Percentiles rank a stretch among this genome's conserved stretches.
Evolutionary conservation across 35 echinoderm and acorn worm species (phyloP).

Genomic region (Lytechinus pictus): DNA sequence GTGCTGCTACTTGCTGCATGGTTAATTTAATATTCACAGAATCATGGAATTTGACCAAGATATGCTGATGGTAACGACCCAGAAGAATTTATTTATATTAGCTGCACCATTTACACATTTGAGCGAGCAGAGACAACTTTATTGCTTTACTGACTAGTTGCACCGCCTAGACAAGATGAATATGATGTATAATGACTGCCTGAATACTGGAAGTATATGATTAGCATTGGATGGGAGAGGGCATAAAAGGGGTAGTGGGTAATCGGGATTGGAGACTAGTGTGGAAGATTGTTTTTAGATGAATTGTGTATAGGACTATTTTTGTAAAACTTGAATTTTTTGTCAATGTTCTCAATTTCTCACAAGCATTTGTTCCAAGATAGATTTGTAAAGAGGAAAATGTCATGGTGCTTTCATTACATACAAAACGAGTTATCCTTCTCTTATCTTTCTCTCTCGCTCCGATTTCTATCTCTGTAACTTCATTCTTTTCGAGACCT

Average conservation of each 20-base stretch:
- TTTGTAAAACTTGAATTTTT: constrained; percentile 28
- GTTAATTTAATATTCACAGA: neutral
- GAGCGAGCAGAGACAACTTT: neutral
- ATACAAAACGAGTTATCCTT: neutral
- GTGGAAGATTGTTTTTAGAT: constrained; percentile 16
- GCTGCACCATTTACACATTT: neutral
- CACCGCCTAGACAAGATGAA: neutral
- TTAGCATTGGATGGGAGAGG: neutral
- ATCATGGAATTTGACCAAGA: neutral
- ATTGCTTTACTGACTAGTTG: neutral
- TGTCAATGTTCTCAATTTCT: neutral
- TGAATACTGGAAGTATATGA: neutral
- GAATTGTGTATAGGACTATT: constrained; percentile 45
- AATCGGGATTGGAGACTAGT: neutral
- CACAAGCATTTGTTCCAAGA: constrained; percentile 35
- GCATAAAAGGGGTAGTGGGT: neutral
- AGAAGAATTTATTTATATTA: neutral
- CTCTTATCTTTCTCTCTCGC: neutral
- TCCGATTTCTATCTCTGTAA: neutral
- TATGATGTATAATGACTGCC: neutral
- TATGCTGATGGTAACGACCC: neutral
- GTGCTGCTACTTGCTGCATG: neutral
- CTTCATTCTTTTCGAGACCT: neutral
- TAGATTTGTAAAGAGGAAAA: constrained; percentile 15
- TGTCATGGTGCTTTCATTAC: constrained; percentile 53